Evolutionary conservation across 2,888 invertebrate genomes (phyloP).

Genomic region (Netelia inedita): DNA sequence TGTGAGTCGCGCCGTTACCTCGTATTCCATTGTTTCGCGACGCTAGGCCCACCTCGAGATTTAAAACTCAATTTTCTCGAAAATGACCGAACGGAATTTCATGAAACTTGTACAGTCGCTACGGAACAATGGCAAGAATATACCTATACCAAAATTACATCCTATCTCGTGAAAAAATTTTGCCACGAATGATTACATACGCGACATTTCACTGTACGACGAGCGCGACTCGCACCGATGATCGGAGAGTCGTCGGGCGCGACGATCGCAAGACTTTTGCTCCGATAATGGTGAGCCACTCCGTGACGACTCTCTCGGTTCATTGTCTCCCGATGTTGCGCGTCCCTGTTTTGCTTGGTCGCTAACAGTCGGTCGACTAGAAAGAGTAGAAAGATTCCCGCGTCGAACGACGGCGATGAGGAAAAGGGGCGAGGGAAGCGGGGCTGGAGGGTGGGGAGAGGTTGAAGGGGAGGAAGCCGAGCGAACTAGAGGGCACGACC

Average conservation of each 20-base stretch:
- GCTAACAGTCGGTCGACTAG: constrained; percentile 59
- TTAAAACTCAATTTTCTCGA: background rate
- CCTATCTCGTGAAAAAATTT: no score
- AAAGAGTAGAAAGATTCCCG: constrained; percentile 41
- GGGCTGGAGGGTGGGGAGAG: background rate
- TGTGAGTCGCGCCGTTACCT: background rate
- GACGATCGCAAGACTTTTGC: constrained; percentile 55
- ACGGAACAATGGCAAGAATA: background rate
- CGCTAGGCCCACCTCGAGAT: background rate
- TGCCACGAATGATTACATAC: background rate
- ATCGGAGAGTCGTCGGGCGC: constrained; percentile 36
- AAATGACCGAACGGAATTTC: background rate
- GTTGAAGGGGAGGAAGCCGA: constrained; percentile 30
- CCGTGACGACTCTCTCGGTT: constrained; percentile 63
- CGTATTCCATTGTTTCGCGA: background rate
- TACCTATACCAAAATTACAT: background rate
- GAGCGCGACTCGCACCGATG: constrained; percentile 36
- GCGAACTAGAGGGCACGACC: constrained; percentile 66
- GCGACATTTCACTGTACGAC: constrained; percentile 27
- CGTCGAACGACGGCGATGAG: constrained; percentile 33
- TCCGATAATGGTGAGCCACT: constrained; percentile 55
- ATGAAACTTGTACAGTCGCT: background rate
- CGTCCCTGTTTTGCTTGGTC: constrained; percentile 40
- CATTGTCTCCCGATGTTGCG: constrained; percentile 69
- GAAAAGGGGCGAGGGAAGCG: constrained; percentile 17